Evolutionary conservation across 2,888 invertebrate genomes (phyloP).

Genomic region (Caenorhabditis sp.): DNA sequence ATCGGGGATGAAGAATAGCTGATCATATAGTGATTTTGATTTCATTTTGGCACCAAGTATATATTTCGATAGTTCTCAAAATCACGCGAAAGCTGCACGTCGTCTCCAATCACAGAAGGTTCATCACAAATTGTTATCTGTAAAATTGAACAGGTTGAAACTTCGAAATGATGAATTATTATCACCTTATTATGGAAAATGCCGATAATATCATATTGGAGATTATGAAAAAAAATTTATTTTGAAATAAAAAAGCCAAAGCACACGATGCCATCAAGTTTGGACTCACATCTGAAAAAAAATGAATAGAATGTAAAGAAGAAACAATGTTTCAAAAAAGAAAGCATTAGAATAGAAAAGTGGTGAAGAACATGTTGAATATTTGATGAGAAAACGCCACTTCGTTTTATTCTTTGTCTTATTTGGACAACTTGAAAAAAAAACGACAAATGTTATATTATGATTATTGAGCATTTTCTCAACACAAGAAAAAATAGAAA

Average conservation of each 20-base stretch:
- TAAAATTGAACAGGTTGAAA: too few relatives aligned
- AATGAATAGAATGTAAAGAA: constrained; percentile 7
- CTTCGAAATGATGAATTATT: too few relatives aligned
- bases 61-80: not conserved
- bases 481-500: not conserved
- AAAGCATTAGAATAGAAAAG: too few relatives aligned
- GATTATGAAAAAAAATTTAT: not conserved
- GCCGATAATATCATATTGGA: not conserved
- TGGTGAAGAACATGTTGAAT: constrained; percentile 21
- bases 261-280: constrained; percentile 1
- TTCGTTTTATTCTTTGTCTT: not conserved
- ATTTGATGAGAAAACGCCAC: constrained; percentile 15
- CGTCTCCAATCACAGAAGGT: constrained; percentile 54
- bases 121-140: constrained; percentile 44
- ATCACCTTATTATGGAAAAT: not conserved
- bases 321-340: constrained; percentile 5
- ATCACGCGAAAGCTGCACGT: constrained; percentile 44
- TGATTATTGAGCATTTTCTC: not conserved
- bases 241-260: not conserved
- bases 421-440: not conserved
- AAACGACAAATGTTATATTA: not conserved
- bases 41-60: not conserved
- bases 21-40: constrained; percentile 4
- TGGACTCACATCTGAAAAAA: not conserved
- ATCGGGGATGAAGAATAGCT: constrained; percentile 50